phyloP scores from a whole-genome alignment of 2,113 vertebrate genomes.

The Callithrix jacchus region DNA sequence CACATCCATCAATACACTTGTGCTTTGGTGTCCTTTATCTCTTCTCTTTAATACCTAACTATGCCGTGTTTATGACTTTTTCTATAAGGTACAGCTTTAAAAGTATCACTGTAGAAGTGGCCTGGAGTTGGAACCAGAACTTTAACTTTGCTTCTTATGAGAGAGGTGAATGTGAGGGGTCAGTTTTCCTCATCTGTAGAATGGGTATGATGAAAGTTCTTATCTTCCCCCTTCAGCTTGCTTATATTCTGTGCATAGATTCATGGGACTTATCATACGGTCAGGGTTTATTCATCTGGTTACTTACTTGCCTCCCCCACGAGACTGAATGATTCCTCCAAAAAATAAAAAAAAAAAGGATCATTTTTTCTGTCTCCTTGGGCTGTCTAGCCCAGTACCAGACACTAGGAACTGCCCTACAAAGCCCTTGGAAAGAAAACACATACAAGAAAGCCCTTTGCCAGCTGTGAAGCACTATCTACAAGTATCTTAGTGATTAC shows the following conservation, averaged over 20 bases:
- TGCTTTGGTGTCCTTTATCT: neutral
- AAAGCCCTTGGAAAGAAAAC: neutral
- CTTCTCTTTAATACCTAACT: neutral
- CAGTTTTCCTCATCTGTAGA: neutral
- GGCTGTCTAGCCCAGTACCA: neutral
- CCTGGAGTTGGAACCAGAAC: neutral
- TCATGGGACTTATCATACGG: neutral
- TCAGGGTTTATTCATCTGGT: neutral
- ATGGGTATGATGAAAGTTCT: neutral
- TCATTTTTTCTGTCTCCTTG: neutral
- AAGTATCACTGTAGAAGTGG: neutral
- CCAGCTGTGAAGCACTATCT: neutral
- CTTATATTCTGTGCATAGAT: neutral
- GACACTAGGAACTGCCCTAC: neutral
- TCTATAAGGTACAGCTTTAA: neutral
- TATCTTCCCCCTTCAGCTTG: neutral
- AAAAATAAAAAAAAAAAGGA: neutral
- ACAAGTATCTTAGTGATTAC: neutral
- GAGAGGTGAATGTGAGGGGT: neutral
- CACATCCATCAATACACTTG: neutral
- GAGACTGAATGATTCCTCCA: neutral
- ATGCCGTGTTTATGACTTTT: neutral
- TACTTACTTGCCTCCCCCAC: neutral
- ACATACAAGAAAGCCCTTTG: neutral
- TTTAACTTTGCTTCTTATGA: neutral